Base-by-base conservation (phyloP, 2,888 invertebrate species). In the Dolomedes plantarius region DNA sequence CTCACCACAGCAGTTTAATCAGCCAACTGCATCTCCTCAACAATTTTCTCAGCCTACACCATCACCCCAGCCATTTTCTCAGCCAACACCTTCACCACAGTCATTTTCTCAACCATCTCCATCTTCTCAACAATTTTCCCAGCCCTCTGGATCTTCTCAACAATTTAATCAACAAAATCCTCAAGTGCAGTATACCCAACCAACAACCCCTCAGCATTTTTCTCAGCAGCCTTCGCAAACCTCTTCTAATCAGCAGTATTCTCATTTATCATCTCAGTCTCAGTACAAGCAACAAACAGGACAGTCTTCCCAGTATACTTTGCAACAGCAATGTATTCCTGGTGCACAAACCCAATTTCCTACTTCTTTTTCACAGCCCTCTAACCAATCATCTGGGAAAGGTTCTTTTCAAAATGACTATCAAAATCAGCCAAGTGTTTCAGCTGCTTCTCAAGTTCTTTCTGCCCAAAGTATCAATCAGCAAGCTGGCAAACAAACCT, bases 221-320 rank as follows among this genome's bases (percentile, higher is more conserved):
- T 50, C 73, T 3, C 82, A 75, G 3, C 83, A 77, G 31, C 39
- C 82, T 19, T 11, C 32, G n/a, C 67, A 31, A 32, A 16, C 32
- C n/a, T 9, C 67, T 19, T 13, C 65, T 29, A 67, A 31, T 19
- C 32, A 31, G 3, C 36, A 31, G 19, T 67, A 32, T 67, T 19
- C 69, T 16, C 69, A 69, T 2, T 41, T 41, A 28, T 16, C 72
- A 19, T 28, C 16, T 31, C 68, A 68, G 13, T 28, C 32, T 27
- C 77, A 73, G 23, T 86, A 36, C 46, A 73, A 78, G 23, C 85
- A 78, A 27, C 85, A 78, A 69, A 36, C 85, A 62, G 74, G 74
- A 1, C 85, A 85, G 27, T 74, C 73, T 0, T 19, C 78, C 6
- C 79, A 73, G n/a, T 86, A 64, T 73, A 41, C 73, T 31, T 2